Evolutionary conservation across 37 sponge, comb jelly and placozoan genomes (phyloP).

Genomic region (Diacarnus erythraeanus): DNA sequence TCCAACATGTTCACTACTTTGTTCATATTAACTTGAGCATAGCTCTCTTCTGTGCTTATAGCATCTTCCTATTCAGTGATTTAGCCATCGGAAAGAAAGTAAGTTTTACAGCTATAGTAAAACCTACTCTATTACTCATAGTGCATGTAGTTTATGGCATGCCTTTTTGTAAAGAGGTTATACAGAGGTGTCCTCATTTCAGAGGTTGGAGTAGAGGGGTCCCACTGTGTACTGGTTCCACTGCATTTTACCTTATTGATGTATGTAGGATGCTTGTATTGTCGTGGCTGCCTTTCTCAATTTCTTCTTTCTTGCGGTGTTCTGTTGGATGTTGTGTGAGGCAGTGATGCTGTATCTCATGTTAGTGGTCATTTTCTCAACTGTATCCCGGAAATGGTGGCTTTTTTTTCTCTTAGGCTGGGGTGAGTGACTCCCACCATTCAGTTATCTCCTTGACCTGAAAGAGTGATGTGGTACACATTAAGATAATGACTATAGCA

Average conservation of each 20-base stretch:
- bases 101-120: not conserved
- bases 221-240: no score
- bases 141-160: no score
- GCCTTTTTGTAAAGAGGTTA: no score
- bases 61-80: slow-evolving; percentile 42
- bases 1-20: slow-evolving; percentile 35
- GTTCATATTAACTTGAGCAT: slow-evolving; percentile 55
- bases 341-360: slow-evolving; percentile 66
- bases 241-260: no score
- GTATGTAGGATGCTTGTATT: slow-evolving; percentile 31
- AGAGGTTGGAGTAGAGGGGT: no score
- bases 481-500: not conserved
- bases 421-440: slow-evolving; percentile 52
- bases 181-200: no score
- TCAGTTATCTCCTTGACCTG: no score
- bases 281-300: slow-evolving; percentile 47
- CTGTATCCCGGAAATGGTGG: slow-evolving; percentile 31
- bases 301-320: slow-evolving; percentile 52
- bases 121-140: no score
- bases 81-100: slow-evolving; percentile 9
- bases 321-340: slow-evolving; percentile 74
- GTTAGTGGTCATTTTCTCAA: slow-evolving; percentile 54
- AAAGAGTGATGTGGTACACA: no score
- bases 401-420: slow-evolving; percentile 51
- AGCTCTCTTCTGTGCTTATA: slow-evolving; percentile 38